Evolutionary conservation across 1,140 invertebrate genomes (phyloP), one percentile per base, ranked within the genome.

Genomic region (Zaprionus africanus): DNA sequence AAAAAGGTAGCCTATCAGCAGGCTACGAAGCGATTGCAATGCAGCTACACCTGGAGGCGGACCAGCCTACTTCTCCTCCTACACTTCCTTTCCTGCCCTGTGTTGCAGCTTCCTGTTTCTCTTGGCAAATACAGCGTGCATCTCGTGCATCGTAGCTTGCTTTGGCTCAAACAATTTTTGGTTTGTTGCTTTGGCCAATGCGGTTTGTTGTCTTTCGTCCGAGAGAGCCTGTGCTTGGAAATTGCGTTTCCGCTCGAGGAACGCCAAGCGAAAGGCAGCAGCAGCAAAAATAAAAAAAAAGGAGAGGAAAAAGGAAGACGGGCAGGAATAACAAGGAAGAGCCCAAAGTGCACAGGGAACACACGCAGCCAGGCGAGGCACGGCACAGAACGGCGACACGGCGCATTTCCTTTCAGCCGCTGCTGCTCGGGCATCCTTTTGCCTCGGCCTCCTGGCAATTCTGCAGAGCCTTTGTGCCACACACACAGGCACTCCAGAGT

Each of bases 151-250:
- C 31, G 56, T 34, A 46, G 34, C 59, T 69, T 75, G 76, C 84
- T 78, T 87, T 88, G 84, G 73, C 83, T 88, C 84, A 88, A 86
- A 86, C 83, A 87, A 62, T 88, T 88, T 86, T 83, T 79, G 82
- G 83, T 88, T 86, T 86, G 83, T 86, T 86, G 84, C 73, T 76
- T 76, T 63, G 67, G 54, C 60, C 73, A 64, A 76, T 76, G 67
- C 82, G 80, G 83, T 88, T 86, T 86, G 83, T 88, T 86, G 84
- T 86, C 83, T 86, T 88, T 83, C 76, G 68, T n/a, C 38, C 9
- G 38, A 24, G 41, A 31, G 6, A 24, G 28, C 57, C 26, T 64
- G 17, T 75, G 83, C 84, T 86, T 87, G 80, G 77, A 87, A 87
- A 87, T 87, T 87, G 83, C 83, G 83, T 87, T 87, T 87, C 83